A percentile compares a stretch with the other conserved stretches of the same genome.
These are phyloP conservation scores for Rhincodon typus DNA, from an alignment of 2,797 vertebrate species.

Conservation along the genomic window DNA sequence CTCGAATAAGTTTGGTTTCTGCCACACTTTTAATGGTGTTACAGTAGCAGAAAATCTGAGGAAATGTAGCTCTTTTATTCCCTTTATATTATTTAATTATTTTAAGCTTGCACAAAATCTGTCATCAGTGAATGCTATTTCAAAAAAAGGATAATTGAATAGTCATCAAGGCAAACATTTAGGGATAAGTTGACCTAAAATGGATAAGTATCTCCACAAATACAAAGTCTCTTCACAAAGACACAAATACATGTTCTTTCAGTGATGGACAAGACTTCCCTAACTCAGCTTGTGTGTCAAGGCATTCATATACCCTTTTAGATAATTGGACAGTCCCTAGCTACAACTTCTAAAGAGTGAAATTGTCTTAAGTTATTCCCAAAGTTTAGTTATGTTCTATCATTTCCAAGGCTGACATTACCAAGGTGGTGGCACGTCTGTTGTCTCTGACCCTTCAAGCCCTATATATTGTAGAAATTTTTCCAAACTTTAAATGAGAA, in stretches of 20 bases:
- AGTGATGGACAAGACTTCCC: not conserved
- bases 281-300: not conserved
- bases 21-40: not conserved
- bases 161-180: not conserved
- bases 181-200: not conserved
- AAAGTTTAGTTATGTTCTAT: not conserved
- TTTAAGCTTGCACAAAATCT: not conserved
- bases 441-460: not conserved
- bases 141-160: not conserved
- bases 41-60: not conserved
- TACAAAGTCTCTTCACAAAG: not conserved
- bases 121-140: not conserved
- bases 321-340: not conserved
- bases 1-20: not conserved
- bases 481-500: not conserved
- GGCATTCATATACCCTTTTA: not conserved
- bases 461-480: not conserved
- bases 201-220: not conserved
- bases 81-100: not conserved
- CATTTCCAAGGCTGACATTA: not conserved
- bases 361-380: not conserved
- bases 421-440: not conserved
- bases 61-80: not conserved
- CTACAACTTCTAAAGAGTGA: not conserved
- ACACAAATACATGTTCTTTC: not conserved